Percentiles rank a stretch among this genome's conserved stretches.
Evolutionary conservation across 1,140 invertebrate species (phyloP).

Genomic region (Cydia strobilella): DNA sequence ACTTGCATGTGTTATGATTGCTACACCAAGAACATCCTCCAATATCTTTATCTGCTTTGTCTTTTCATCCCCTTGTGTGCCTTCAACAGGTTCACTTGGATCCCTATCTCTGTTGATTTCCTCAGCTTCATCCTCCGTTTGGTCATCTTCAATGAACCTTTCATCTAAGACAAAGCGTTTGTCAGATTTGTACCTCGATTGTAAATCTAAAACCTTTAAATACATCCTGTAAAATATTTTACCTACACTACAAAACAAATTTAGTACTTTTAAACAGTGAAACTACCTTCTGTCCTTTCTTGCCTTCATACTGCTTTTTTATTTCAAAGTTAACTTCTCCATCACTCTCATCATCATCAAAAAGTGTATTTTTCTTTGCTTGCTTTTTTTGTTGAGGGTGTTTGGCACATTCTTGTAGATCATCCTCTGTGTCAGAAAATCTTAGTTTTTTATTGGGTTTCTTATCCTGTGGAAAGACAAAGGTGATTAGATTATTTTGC

Average conservation of each 20-base stretch:
- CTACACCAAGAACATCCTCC: slow-evolving; percentile 79
- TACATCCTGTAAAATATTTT: slow-evolving; percentile 35
- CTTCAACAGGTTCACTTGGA: slow-evolving; percentile 51
- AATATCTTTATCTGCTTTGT: slow-evolving; percentile 81
- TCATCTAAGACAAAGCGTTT: slow-evolving; percentile 82
- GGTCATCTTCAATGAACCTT: slow-evolving; percentile 79
- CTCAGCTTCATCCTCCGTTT: slow-evolving; percentile 45
- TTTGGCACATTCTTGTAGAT: slow-evolving; percentile 19
- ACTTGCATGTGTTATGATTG: slow-evolving; percentile 55
- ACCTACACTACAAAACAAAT: slow-evolving; percentile 34
- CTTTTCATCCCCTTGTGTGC: slow-evolving; percentile 79
- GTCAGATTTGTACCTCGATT: slow-evolving; percentile 82
- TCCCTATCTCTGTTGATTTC: slow-evolving; percentile 44
- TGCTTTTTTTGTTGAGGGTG: slow-evolving; percentile 19
- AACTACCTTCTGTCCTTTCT: slow-evolving; percentile 79
- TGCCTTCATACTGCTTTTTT: slow-evolving; percentile 80
- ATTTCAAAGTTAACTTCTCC: slow-evolving; percentile 77
- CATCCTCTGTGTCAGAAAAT: slow-evolving; percentile 78
- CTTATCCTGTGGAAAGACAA: slow-evolving; percentile 67
- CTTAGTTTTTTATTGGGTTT: slow-evolving; percentile 80
- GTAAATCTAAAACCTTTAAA: slow-evolving; percentile 79
- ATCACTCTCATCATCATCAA: slow-evolving; percentile 77
- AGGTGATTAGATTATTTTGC: neutral
- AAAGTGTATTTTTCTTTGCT: slow-evolving; percentile 56
- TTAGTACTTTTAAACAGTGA: slow-evolving; percentile 14